Evolutionary conservation across 2,888 invertebrate species (phyloP).

Genomic region (Nomada hirtipes): DNA sequence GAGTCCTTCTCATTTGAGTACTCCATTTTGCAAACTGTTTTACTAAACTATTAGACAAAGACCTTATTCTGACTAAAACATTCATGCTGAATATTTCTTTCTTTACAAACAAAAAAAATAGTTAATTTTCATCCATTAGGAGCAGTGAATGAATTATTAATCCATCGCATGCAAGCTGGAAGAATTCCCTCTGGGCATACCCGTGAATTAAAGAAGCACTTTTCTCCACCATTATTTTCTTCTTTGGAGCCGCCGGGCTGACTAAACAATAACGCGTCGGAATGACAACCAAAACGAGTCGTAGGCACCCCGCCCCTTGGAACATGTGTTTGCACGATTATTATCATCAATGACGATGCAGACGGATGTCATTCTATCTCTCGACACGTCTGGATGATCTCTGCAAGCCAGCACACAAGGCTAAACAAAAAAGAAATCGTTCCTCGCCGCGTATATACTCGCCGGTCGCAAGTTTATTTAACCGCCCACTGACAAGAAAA

Average conservation of each 20-base stretch:
- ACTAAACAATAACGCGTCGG: slow-evolving; percentile 65
- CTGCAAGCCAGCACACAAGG: slow-evolving; percentile 30
- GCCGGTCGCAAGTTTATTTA: slow-evolving; percentile 69
- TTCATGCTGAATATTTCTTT: no score
- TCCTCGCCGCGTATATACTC: slow-evolving; percentile 44
- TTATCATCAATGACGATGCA: slow-evolving; percentile 80
- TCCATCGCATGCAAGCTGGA: slow-evolving; percentile 28
- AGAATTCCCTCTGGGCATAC: slow-evolving; percentile 10
- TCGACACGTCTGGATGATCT: slow-evolving; percentile 62
- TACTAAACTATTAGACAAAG: no score
- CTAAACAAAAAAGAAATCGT: slow-evolving; percentile 41
- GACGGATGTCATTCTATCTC: slow-evolving; percentile 76
- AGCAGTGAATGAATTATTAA: slow-evolving; percentile 49
- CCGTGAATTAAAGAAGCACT: slow-evolving; percentile 41
- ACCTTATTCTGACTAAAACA: no score
- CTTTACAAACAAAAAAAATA: no score
- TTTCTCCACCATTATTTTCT: background rate
- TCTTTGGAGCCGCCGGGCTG: slow-evolving; percentile 36
- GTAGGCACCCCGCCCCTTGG: slow-evolving; percentile 27
- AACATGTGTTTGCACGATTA: slow-evolving; percentile 58
- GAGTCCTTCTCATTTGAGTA: background rate
- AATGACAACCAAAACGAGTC: slow-evolving; percentile 65
- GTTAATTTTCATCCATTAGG: slow-evolving; percentile 42
- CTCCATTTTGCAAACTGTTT: no score
- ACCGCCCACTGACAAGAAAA: slow-evolving; percentile 70